Conservation (phyloP, 1,140 invertebrate species). For the Drosophila grimshawi region DNA sequence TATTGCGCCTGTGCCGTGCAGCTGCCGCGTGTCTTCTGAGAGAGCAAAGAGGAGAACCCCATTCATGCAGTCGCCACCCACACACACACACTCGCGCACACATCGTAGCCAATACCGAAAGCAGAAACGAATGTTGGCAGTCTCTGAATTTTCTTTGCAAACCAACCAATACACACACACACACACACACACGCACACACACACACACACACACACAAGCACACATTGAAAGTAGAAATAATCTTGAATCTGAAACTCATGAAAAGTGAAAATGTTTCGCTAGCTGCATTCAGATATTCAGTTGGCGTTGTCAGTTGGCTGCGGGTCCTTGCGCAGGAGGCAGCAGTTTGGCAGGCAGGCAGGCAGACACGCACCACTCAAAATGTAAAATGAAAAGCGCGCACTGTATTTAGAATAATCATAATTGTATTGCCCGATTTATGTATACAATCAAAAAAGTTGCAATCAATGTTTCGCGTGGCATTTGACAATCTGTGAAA, state of each 20-base stretch:
- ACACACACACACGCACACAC: conserved; percentile 10
- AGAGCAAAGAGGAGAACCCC: conserved; percentile 28
- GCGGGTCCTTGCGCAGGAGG: conserved; percentile 75
- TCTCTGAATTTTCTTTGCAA: conserved; percentile 53
- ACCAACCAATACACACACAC: conserved; percentile 38
- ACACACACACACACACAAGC: conserved; percentile 11
- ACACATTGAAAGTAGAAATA: conserved; percentile 39
- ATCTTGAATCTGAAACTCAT: conserved; percentile 68
- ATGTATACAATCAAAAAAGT: conserved; percentile 11
- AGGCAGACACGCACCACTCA: background rate
- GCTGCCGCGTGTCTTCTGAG: conserved; percentile 32
- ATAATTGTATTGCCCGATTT: conserved; percentile 9
- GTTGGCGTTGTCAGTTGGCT: conserved; percentile 62
- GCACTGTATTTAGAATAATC: conserved; percentile 23
- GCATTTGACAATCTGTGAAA: conserved; percentile 17
- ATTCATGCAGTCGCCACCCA: conserved; percentile 47
- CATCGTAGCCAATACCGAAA: conserved; percentile 48
- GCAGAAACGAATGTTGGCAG: conserved; percentile 57
- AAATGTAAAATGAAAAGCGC: conserved; percentile 38
- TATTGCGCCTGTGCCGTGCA: conserved; percentile 56
- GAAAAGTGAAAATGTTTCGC: conserved; percentile 76
- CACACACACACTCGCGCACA: conserved; percentile 36
- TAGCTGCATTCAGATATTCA: conserved; percentile 73
- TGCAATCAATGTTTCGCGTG: conserved; percentile 19
- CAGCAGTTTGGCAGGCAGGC: conserved; percentile 13